These are phyloP conservation scores for Gila orcuttii DNA, from an alignment of 2,113 vertebrate genomes.

Conservation along the genomic window DNA sequence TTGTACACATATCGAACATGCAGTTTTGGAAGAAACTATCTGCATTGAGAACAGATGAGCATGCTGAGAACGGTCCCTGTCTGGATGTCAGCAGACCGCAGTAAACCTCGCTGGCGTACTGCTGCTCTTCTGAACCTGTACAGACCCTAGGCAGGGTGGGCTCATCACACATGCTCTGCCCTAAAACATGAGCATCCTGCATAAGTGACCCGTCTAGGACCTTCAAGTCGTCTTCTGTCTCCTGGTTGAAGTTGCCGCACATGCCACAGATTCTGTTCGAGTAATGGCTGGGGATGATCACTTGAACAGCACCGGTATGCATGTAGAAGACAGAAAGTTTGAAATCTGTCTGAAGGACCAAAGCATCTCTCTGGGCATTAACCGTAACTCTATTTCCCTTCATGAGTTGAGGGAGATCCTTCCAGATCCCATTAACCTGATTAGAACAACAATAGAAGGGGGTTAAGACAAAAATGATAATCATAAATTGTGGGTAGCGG, in stretches of 20 bases:
- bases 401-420: conserved; percentile 74
- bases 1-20: conserved; percentile 75
- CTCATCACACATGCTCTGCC: conserved; percentile 72
- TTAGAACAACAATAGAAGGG: background rate
- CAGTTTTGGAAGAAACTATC: conserved; percentile 79
- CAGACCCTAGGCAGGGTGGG: conserved; percentile 65
- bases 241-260: conserved; percentile 84
- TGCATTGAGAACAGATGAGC: conserved; percentile 68
- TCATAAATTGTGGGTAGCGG: too few species aligned
- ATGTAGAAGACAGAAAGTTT: conserved; percentile 76
- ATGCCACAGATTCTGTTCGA: conserved; percentile 80
- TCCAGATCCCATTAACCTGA: conserved; percentile 81
- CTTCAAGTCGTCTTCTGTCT: conserved; percentile 72
- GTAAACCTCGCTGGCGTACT: conserved; percentile 69
- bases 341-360: conserved; percentile 75
- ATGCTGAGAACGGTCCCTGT: conserved; percentile 75
- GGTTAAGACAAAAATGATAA: too few species aligned
- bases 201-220: conserved; percentile 68
- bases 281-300: conserved; percentile 75
- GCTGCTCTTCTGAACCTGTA: conserved; percentile 58
- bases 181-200: conserved; percentile 60
- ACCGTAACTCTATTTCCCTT: conserved; percentile 66
- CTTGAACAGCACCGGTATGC: conserved; percentile 71
- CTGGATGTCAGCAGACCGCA: conserved; percentile 76
- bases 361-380: conserved; percentile 65